A percentile compares a stretch with the other conserved stretches of the same genome.
These are phyloP conservation scores for Xiphias gladius DNA, from an alignment of 2,113 vertebrate species.

Conservation along the genomic window DNA sequence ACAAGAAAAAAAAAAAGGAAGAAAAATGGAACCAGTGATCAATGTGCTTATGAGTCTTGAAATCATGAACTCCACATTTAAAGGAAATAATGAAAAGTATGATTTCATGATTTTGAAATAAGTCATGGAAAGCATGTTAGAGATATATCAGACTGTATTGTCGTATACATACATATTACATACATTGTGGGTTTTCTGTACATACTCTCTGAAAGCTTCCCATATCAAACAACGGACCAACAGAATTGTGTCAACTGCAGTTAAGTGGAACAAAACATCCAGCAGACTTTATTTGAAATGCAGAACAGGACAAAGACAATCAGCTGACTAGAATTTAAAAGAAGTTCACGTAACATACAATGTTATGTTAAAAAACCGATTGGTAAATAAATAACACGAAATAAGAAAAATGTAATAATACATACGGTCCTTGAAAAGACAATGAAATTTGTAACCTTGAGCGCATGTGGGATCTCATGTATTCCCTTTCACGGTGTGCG, in stretches of 20 bases:
- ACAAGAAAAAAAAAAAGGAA: not conserved
- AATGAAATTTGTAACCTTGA: slow-evolving; percentile 16
- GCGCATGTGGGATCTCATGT: not conserved
- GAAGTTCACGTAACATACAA: slow-evolving; percentile 44
- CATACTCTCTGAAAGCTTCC: slow-evolving; percentile 30
- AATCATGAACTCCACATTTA: not conserved
- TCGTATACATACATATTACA: slow-evolving; percentile 62
- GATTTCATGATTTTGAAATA: not conserved
- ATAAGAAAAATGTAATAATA: slow-evolving; percentile 39
- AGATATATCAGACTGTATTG: slow-evolving; percentile 58
- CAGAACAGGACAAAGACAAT: slow-evolving; percentile 61
- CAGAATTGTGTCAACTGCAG: slow-evolving; percentile 24
- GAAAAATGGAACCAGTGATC: not conserved
- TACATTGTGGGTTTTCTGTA: slow-evolving; percentile 44
- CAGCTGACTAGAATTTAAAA: slow-evolving; percentile 51
- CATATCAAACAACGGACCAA: not conserved
- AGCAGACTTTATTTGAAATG: slow-evolving; percentile 73
- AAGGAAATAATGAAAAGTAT: not conserved
- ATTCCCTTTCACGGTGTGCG: not conserved
- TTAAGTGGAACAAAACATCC: slow-evolving; percentile 58
- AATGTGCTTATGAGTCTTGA: not conserved
- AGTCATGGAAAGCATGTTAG: slow-evolving; percentile 17
- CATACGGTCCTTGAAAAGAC: slow-evolving; percentile 45
- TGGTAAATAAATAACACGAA: slow-evolving; percentile 61
- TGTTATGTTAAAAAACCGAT: slow-evolving; percentile 45